phyloP scores from a whole-genome alignment of 2,113 vertebrate species.

The Alligator sinensis region DNA sequence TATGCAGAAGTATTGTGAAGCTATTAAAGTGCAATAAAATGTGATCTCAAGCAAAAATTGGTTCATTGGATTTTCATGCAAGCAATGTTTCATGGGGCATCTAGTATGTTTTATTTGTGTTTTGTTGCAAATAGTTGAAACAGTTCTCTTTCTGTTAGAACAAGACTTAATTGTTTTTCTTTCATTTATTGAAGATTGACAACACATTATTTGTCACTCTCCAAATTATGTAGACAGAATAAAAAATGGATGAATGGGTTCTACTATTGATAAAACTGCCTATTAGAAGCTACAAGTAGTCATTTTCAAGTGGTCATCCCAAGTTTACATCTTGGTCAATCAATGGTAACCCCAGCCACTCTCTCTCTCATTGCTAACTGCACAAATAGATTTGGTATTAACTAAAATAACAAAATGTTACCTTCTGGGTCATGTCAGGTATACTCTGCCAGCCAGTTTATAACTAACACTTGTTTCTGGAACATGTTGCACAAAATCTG shows the following conservation, averaged over 20 bases:
- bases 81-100: too few species aligned
- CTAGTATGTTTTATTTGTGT: too few species aligned
- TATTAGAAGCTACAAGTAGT: background rate
- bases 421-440: background rate
- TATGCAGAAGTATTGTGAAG: too few species aligned
- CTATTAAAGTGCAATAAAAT: too few species aligned
- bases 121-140: too few species aligned
- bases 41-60: too few species aligned
- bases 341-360: background rate
- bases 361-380: background rate
- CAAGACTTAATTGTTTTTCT: too few species aligned
- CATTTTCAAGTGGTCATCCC: background rate
- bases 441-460: background rate
- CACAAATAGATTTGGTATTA: background rate
- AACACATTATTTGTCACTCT: too few species aligned
- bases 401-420: background rate
- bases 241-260: background rate
- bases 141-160: too few species aligned
- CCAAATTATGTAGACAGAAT: background rate
- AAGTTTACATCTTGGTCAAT: background rate
- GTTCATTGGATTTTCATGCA: too few species aligned
- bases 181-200: too few species aligned
- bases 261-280: background rate
- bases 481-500: background rate
- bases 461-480: background rate